Base-by-base conservation (phyloP, 2,888 invertebrate species). In the Himalopsyche tibetana region DNA sequence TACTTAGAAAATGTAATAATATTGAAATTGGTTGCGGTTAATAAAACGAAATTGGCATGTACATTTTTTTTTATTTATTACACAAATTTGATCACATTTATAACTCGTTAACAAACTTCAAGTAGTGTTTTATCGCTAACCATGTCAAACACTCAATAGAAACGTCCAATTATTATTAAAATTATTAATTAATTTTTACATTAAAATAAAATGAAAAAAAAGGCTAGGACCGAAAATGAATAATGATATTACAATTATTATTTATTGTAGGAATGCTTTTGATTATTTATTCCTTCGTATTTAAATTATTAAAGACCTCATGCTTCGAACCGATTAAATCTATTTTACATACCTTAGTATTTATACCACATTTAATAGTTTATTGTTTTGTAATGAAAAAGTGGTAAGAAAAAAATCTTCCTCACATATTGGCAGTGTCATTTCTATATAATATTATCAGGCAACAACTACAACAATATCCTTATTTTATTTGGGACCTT, bases 51-150 rank as follows among this genome's bases (percentile, higher is more conserved):
- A 4, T 28, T 36, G 15, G 38, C 56, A 56, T 82, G 40, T 17
- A 55, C 40, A 38, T 82, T 36, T 82, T 85, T 83, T 51, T 84
- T 84, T 42, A 84, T 56, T 83, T 86, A 63, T 28, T 86, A 83
- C 83, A 86, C 83, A 69, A 86, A 86, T 80, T 82, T 80, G 80
- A 86, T 86, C 85, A 86, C 85, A 86, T 86, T 79, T 83, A 86
- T 83, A 86, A 83, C 56, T 83, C 79, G 63, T 69, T 80, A 86
- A 86, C 85, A 86, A 86, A 83, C 38, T 82, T 36, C 28, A 83
- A 83, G 45, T 56, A 56, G 63, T 38, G 17, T 56, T 82, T 56
- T 82, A 81, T 74, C 19, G 74, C 74, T 74, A 74, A 74, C 74
- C 74, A 74, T 38, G 11, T 74, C 38, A 38, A 74, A 74, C 74